Conservation (phyloP, 2,113 vertebrate genomes). For the Silurus asotus region DNA sequence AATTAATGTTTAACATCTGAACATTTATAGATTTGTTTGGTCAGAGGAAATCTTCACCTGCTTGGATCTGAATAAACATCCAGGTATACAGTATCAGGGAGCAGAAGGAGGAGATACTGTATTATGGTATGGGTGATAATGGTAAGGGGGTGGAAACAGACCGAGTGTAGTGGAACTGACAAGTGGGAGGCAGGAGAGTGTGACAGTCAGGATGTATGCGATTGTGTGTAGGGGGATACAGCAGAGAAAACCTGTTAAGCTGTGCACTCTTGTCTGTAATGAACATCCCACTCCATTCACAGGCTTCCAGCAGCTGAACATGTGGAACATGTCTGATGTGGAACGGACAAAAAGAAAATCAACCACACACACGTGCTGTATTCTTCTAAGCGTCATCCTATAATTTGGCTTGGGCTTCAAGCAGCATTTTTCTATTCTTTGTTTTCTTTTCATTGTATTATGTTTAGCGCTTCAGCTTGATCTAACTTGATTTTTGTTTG, state of each 20-base stretch:
- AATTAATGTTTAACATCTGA: too few relatives aligned
- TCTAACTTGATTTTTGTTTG: neutral
- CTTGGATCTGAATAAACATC: neutral
- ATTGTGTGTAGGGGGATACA: slow-evolving; percentile 42
- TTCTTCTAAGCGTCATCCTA: slow-evolving; percentile 35
- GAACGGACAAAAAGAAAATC: slow-evolving; percentile 26
- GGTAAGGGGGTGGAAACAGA: neutral
- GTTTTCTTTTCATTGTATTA: neutral
- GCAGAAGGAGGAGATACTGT: neutral
- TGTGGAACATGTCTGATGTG: neutral
- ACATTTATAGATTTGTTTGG: too few relatives aligned
- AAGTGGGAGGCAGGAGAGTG: neutral
- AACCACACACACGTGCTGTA: slow-evolving; percentile 3
- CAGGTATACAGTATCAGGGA: neutral
- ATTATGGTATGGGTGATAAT: slow-evolving; percentile 9
- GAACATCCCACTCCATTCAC: slow-evolving; percentile 42
- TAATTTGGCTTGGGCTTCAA: slow-evolving; percentile 34
- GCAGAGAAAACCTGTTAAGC: slow-evolving; percentile 34
- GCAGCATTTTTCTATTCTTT: slow-evolving; percentile 1
- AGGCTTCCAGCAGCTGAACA: slow-evolving; percentile 34
- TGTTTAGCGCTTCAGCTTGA: neutral
- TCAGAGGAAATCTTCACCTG: too few relatives aligned
- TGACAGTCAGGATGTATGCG: neutral
- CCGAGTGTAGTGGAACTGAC: slow-evolving; percentile 11
- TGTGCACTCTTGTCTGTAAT: slow-evolving; percentile 28